Conservation (phyloP, 1,140 invertebrate genomes). For the Trichomalopsis sarcophagae region DNA sequence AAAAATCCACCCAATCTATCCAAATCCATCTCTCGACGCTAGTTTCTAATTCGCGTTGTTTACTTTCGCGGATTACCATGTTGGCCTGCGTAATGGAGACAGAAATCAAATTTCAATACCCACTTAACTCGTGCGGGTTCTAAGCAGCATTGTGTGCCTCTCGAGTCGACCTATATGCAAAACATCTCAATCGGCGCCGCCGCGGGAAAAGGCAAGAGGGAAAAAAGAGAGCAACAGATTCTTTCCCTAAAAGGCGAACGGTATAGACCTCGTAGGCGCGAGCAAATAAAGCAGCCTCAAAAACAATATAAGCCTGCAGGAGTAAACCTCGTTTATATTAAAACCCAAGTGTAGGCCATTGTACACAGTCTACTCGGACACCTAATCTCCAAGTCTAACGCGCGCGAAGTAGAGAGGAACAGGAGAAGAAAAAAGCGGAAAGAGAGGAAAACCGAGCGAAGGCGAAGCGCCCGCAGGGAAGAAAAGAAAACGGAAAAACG, state of each 20-base stretch:
- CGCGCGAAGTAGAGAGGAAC: conserved; percentile 4
- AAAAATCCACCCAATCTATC: neutral
- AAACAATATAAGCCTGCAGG: neutral
- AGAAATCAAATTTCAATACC: neutral
- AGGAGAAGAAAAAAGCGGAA: neutral
- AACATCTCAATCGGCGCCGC: neutral
- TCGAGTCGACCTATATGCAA: neutral
- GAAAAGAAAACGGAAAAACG: conserved; percentile 30
- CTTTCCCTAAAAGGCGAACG: neutral
- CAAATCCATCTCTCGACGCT: neutral
- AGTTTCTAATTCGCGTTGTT: neutral
- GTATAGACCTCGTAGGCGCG: neutral
- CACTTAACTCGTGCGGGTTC: neutral
- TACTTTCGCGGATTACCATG: neutral
- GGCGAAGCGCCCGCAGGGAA: neutral
- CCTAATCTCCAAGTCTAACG: conserved; percentile 35
- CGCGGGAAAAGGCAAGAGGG: too few relatives aligned
- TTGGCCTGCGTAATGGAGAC: neutral
- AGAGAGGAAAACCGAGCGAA: neutral
- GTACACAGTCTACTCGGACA: conserved; percentile 2
- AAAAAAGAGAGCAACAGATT: neutral
- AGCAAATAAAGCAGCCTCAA: neutral
- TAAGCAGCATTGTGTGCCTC: neutral
- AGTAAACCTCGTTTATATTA: neutral
- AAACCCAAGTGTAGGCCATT: conserved; percentile 3